Evolutionary conservation across 2,888 invertebrate genomes (phyloP).

Genomic region (Hydriomena furcata): DNA sequence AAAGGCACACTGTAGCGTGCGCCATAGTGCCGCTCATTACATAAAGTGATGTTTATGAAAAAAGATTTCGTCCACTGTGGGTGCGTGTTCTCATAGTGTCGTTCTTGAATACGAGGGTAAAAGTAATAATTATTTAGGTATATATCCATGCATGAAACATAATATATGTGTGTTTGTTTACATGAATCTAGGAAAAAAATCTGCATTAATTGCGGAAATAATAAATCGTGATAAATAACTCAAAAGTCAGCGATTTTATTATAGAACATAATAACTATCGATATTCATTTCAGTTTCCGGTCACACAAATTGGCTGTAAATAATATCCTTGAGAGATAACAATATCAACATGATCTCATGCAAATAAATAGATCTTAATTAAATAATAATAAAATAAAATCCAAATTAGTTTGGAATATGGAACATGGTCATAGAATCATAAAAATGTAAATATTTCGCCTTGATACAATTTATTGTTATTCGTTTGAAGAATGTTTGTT

Average conservation of each 20-base stretch:
- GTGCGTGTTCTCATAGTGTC: too few relatives aligned
- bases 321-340: constrained; percentile 5
- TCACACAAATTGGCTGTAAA: neutral
- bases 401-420: neutral
- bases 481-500: neutral
- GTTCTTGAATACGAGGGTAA: too few relatives aligned
- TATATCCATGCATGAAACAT: too few relatives aligned
- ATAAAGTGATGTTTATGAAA: too few relatives aligned
- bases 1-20: too few relatives aligned
- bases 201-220: neutral
- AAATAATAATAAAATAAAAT: neutral
- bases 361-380: neutral
- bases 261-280: neutral
- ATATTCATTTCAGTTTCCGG: constrained; percentile 6
- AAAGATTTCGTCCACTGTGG: too few relatives aligned
- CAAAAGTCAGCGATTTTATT: neutral
- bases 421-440: constrained; percentile 1
- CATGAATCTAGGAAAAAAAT: neutral
- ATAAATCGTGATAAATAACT: neutral
- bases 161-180: too few relatives aligned
- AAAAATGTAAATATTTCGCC: constrained; percentile 12
- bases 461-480: constrained; percentile 1
- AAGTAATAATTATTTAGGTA: too few relatives aligned
- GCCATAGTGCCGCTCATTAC: too few relatives aligned
- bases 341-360: constrained; percentile 4